A percentile compares a stretch with the other conserved stretches of the same genome.
phyloP scores from a whole-genome alignment of 2,888 invertebrate species.

The Sphecodes monilicornis region DNA sequence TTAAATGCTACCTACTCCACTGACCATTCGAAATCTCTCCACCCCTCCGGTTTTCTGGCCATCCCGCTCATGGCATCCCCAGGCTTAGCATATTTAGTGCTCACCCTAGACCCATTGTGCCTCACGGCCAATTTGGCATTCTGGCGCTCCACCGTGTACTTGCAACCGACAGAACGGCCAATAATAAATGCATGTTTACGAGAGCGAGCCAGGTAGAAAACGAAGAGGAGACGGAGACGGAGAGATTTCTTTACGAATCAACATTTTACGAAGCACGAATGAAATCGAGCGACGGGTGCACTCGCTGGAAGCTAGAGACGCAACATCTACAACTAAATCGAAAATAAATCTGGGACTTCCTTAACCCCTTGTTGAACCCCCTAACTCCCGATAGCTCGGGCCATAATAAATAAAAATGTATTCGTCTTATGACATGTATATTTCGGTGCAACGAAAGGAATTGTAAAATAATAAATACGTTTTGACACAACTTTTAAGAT shows the following conservation, averaged over 20 bases:
- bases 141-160: slow-evolving; percentile 22
- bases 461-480: no score
- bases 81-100: slow-evolving; percentile 37
- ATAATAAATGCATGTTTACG: slow-evolving; percentile 37
- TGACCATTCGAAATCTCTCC: slow-evolving; percentile 60
- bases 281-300: background rate
- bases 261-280: background rate
- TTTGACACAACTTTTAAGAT: no score
- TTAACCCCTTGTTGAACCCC: no score
- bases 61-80: background rate
- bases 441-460: no score
- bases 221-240: background rate
- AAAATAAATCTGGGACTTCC: background rate
- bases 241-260: background rate
- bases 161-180: slow-evolving; percentile 28
- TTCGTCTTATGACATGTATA: no score
- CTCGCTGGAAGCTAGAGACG: background rate
- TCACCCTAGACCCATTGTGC: slow-evolving; percentile 25
- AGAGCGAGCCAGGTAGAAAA: background rate
- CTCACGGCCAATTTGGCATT: slow-evolving; percentile 41
- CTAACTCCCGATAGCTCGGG: no score
- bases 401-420: no score
- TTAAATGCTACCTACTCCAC: slow-evolving; percentile 63
- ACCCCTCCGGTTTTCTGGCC: slow-evolving; percentile 5
- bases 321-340: background rate